These are phyloP conservation scores for Bergia puertoricense DNA, from an alignment of 92 coral and sea anemone species.

Conservation along the genomic window DNA sequence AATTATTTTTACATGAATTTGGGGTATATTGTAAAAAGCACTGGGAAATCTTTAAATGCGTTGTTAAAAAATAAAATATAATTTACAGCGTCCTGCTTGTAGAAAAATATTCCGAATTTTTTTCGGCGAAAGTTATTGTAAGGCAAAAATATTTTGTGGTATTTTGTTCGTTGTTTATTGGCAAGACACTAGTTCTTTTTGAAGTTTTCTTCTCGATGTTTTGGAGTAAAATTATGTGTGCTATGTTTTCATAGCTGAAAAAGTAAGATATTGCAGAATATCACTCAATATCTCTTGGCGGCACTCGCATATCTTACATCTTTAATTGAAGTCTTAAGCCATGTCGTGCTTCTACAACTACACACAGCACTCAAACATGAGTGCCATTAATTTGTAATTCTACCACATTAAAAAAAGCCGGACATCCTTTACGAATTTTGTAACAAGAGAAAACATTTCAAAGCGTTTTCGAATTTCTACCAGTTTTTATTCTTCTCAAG, in stretches of 20 bases:
- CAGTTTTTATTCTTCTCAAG: neutral
- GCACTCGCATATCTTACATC: neutral
- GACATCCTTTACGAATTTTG: neutral
- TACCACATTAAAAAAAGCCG: neutral
- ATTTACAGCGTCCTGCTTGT: neutral
- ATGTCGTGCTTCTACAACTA: neutral
- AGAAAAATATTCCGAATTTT: neutral
- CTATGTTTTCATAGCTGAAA: neutral
- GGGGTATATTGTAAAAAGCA: too few species aligned
- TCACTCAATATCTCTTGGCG: constrained; percentile 34
- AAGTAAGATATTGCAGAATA: neutral
- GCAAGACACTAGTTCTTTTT: neutral
- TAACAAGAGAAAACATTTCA: neutral
- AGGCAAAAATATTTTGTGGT: neutral
- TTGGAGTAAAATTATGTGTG: neutral
- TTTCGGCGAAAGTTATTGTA: neutral
- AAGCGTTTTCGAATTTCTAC: neutral
- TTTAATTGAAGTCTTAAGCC: neutral
- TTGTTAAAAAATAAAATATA: too few species aligned
- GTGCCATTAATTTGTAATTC: neutral
- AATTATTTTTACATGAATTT: too few species aligned
- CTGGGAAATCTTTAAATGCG: too few species aligned
- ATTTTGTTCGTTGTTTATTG: neutral
- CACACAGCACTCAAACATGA: neutral
- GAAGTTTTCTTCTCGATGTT: neutral